These are phyloP conservation scores for Andrena hattorfiana DNA, from an alignment of 2,888 invertebrate genomes.

Conservation along the genomic window DNA sequence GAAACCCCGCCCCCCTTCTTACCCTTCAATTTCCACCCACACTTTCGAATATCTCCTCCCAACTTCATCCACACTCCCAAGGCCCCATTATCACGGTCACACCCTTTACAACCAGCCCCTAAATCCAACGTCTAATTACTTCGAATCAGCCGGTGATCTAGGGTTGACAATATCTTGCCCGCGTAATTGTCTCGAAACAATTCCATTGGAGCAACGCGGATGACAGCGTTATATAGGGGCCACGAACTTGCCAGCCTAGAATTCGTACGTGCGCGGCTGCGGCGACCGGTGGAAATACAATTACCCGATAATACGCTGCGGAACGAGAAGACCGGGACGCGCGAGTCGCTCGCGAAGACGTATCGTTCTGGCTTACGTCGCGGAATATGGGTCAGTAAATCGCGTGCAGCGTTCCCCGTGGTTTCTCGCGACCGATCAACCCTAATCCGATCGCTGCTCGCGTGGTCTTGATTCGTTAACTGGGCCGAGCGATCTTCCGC, in stretches of 20 bases:
- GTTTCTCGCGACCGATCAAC: conserved; percentile 42
- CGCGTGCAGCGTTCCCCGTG: conserved; percentile 37
- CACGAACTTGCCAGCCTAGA: conserved; percentile 7
- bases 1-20: too few relatives aligned
- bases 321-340: conserved; percentile 16
- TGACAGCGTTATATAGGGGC: not conserved
- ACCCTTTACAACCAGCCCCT: not conserved
- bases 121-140: not conserved
- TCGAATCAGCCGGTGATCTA: not conserved
- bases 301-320: conserved; percentile 43
- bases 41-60: not conserved
- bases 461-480: conserved; percentile 63
- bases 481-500: conserved; percentile 56
- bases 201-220: not conserved
- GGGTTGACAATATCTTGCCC: not conserved
- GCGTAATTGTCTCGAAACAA: not conserved
- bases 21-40: too few relatives aligned
- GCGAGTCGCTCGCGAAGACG: not conserved
- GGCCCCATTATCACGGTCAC: not conserved
- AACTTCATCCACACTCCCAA: not conserved
- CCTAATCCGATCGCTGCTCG: conserved; percentile 43
- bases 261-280: conserved; percentile 7
- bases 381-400: conserved; percentile 56
- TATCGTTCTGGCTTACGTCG: conserved; percentile 27
- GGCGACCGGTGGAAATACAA: conserved; percentile 29